Evolutionary conservation across 2,888 invertebrate species (phyloP).

Genomic region (Isoperla grammatica): DNA sequence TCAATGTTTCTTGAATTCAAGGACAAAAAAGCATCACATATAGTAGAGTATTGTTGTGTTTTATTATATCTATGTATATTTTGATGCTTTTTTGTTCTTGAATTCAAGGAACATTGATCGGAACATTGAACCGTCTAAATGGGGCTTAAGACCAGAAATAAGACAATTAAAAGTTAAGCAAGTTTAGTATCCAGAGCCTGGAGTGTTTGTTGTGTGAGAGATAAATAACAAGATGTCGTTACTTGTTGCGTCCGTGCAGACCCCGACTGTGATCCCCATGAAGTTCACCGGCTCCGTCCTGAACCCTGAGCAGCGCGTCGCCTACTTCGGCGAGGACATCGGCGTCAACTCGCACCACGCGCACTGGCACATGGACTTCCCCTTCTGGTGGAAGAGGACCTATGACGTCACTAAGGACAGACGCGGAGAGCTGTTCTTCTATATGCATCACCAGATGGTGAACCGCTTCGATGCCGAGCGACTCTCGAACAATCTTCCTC

Average conservation of each 20-base stretch:
- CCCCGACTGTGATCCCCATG: constrained; percentile 34
- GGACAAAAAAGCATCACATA: no score
- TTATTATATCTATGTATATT: no score
- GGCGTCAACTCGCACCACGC: constrained; percentile 38
- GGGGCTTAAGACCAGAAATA: no score
- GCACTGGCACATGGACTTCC: constrained; percentile 39
- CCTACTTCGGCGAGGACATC: constrained; percentile 38
- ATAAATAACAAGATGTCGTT: no score
- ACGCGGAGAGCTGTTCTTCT: constrained; percentile 39
- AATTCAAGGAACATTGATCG: no score
- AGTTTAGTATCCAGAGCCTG: no score
- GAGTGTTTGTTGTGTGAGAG: background rate
- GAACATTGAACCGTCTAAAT: no score
- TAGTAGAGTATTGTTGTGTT: no score
- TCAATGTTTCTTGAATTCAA: no score
- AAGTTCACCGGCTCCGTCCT: constrained; percentile 33
- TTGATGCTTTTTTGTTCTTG: no score
- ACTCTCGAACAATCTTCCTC: constrained; percentile 33
- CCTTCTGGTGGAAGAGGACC: constrained; percentile 37
- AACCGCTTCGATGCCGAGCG: constrained; percentile 33
- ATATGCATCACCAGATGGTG: constrained; percentile 36
- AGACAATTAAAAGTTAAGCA: no score
- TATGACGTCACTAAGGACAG: constrained; percentile 35
- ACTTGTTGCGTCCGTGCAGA: constrained; percentile 25
- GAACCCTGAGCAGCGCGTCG: constrained; percentile 37